These are phyloP conservation scores for Percina caprodes DNA, from an alignment of 2,113 vertebrate species.

Conservation along the genomic window DNA sequence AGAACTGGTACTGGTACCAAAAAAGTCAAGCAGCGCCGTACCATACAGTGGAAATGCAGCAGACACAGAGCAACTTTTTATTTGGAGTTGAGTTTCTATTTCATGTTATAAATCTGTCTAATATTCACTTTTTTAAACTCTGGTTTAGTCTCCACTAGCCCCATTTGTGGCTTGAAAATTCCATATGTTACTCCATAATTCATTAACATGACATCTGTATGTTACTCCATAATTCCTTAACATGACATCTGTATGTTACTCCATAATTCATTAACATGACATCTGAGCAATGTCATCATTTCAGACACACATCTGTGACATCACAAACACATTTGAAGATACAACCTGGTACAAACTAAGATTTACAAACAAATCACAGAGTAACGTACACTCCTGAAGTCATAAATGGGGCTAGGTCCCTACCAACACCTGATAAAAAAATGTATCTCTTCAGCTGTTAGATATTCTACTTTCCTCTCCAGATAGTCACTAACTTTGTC, in stretches of 20 bases:
- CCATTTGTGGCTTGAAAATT: neutral
- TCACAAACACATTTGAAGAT: neutral
- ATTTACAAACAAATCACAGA: neutral
- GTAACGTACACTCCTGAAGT: neutral
- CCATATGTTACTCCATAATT: neutral
- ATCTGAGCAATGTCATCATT: neutral
- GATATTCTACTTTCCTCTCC: neutral
- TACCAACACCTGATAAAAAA: neutral
- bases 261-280: no score
- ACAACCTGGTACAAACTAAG: neutral
- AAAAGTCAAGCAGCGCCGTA: no score
- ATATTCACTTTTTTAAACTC: neutral
- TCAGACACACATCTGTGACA: neutral
- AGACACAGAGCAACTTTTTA: neutral
- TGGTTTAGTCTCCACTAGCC: neutral
- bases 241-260: no score
- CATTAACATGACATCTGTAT: neutral
- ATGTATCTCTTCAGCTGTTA: neutral
- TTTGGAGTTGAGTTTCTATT: no score
- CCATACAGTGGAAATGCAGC: no score
- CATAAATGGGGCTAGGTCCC: neutral
- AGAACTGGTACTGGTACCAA: no score
- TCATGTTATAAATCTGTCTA: neutral
- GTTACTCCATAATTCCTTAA: no score
- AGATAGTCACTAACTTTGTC: neutral